Evolutionary conservation across 2,888 invertebrate genomes (phyloP).

Genomic region (Pristionchus mayeri): DNA sequence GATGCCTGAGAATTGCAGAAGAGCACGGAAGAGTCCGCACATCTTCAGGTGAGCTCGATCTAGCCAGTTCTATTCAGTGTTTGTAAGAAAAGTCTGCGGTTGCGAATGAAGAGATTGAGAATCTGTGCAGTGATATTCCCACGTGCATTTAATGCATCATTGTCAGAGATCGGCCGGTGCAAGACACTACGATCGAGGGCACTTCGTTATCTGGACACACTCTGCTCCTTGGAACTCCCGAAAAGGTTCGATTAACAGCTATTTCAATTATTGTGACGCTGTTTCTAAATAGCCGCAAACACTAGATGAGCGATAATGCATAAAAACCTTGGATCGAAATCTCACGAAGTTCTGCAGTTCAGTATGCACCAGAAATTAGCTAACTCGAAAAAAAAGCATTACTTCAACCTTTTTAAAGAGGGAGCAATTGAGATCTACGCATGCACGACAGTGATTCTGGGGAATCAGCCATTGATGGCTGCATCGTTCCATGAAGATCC

Average conservation of each 20-base stretch:
- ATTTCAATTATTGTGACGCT: neutral
- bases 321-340: no score
- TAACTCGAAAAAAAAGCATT: no score
- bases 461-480: slow-evolving; percentile 58
- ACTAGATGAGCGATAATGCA: neutral
- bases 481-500: slow-evolving; percentile 65
- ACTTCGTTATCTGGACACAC: slow-evolving; percentile 62
- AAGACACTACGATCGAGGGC: slow-evolving; percentile 58
- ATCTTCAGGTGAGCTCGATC: slow-evolving; percentile 58
- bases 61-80: no score
- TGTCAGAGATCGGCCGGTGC: neutral
- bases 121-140: no score
- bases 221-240: slow-evolving; percentile 58
- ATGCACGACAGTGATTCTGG: slow-evolving; percentile 65
- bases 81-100: no score
- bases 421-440: slow-evolving; percentile 61
- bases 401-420: no score
- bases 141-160: no score
- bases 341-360: no score
- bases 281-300: neutral
- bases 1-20: slow-evolving; percentile 65
- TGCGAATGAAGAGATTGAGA: no score
- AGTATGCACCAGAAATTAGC: no score
- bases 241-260: slow-evolving; percentile 9
- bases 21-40: slow-evolving; percentile 63